Percentiles rank a stretch among this genome's conserved stretches.
These are phyloP conservation scores for Spinibarbus caldwelli DNA, from an alignment of 2,797 vertebrate genomes.

Conservation along the genomic window DNA sequence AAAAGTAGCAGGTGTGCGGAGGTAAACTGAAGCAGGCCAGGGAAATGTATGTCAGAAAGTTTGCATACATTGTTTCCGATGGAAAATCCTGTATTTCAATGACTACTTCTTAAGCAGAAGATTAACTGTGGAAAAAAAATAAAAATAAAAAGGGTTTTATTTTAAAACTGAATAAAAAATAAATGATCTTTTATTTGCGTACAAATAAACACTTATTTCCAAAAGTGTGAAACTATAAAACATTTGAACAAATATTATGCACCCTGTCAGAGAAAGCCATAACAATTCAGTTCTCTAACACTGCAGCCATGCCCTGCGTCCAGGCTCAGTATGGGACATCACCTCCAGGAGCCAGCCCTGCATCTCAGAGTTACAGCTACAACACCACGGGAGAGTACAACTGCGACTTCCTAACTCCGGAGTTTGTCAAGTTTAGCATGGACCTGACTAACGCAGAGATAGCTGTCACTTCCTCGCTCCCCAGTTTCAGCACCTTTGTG, in stretches of 20 bases:
- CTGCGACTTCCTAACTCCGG: slow-evolving; percentile 97
- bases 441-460: slow-evolving; percentile 97
- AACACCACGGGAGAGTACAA: slow-evolving; percentile 90
- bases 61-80: slow-evolving; percentile 33
- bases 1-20: slow-evolving; percentile 54
- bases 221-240: neutral
- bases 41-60: slow-evolving; percentile 38
- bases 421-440: slow-evolving; percentile 99
- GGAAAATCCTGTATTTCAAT: slow-evolving; percentile 6
- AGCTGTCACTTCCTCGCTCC: slow-evolving; percentile 87
- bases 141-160: neutral
- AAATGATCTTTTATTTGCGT: neutral
- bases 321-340: slow-evolving; percentile 97
- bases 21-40: slow-evolving; percentile 39
- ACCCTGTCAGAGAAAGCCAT: slow-evolving; percentile 21
- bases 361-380: slow-evolving; percentile 95
- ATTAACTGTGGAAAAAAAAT: neutral
- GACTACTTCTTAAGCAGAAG: neutral
- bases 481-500: slow-evolving; percentile 76
- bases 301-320: slow-evolving; percentile 95
- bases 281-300: slow-evolving; percentile 66
- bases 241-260: neutral
- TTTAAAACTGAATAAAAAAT: neutral
- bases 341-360: slow-evolving; percentile 94
- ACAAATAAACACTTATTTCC: neutral